Evolutionary conservation across 2,888 invertebrate genomes (phyloP).

Genomic region (Acanthosepion lycidas): DNA sequence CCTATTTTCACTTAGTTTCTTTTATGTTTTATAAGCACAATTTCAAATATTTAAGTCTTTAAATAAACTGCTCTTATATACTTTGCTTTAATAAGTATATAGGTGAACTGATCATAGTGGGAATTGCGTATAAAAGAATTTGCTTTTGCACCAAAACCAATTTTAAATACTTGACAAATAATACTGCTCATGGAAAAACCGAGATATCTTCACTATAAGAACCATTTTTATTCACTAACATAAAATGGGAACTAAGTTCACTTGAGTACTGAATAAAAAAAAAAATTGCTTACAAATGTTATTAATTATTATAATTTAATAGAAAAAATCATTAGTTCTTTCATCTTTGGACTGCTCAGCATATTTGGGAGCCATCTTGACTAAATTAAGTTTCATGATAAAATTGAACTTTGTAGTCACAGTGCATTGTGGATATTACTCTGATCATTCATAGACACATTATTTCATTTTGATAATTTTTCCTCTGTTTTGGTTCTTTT

Average conservation of each 20-base stretch:
- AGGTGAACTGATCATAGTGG: no score
- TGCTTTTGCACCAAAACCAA: no score
- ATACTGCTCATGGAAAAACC: background rate
- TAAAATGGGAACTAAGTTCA: background rate
- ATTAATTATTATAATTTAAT: background rate
- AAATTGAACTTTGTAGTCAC: background rate
- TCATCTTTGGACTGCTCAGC: background rate
- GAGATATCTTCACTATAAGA: background rate
- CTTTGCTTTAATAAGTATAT: no score
- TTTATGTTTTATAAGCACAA: no score
- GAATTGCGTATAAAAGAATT: no score
- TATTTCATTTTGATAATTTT: background rate
- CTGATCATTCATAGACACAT: background rate
- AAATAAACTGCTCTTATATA: no score
- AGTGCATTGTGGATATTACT: background rate
- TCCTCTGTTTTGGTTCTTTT: background rate
- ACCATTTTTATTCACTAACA: background rate
- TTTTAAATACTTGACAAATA: no score
- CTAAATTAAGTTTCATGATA: slow-evolving; percentile 6
- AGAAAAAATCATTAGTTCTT: slow-evolving; percentile 8
- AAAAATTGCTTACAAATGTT: background rate
- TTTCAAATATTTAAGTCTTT: no score
- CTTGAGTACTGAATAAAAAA: background rate
- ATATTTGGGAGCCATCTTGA: background rate
- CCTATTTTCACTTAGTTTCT: no score